phyloP scores from a whole-genome alignment of 1,140 invertebrate genomes.

The Sogatella furcifera region DNA sequence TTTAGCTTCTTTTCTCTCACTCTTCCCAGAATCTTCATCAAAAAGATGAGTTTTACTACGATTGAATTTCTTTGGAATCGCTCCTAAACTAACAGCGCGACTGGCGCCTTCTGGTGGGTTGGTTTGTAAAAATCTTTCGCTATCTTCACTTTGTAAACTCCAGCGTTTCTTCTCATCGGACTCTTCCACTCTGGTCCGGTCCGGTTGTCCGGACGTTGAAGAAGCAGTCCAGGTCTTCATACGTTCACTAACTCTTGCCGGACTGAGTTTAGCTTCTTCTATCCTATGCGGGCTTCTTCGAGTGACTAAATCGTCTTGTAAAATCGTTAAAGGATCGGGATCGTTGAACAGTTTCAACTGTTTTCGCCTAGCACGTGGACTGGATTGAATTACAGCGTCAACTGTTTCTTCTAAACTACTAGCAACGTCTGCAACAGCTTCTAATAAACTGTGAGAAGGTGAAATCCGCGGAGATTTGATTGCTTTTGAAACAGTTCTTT shows the following conservation, averaged over 20 bases:
- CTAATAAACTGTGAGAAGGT: conserved; percentile 38
- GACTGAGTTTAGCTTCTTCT: background rate
- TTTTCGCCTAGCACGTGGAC: conserved; percentile 40
- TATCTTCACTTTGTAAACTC: conserved; percentile 5
- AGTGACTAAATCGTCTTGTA: conserved; percentile 18
- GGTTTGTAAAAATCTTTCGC: background rate
- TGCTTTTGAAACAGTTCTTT: conserved; percentile 1
- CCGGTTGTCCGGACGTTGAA: background rate
- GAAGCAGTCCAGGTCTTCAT: background rate
- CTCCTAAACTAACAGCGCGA: conserved; percentile 6
- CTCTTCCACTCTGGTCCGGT: too few species aligned
- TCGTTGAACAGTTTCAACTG: conserved; percentile 36
- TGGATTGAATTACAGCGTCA: conserved; percentile 46
- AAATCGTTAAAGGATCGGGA: conserved; percentile 29
- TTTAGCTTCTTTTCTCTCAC: background rate
- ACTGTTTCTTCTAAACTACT: conserved; percentile 55
- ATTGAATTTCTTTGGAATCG: conserved; percentile 7
- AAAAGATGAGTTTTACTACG: background rate
- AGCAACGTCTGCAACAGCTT: conserved; percentile 51
- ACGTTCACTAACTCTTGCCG: background rate
- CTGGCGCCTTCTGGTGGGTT: background rate
- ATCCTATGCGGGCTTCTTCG: conserved; percentile 7
- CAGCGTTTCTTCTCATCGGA: background rate
- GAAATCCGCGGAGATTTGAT: conserved; percentile 18
- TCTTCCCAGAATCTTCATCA: background rate